These are phyloP conservation scores for Sturnira hondurensis DNA, from an alignment of 2,113 vertebrate genomes.

Conservation along the genomic window DNA sequence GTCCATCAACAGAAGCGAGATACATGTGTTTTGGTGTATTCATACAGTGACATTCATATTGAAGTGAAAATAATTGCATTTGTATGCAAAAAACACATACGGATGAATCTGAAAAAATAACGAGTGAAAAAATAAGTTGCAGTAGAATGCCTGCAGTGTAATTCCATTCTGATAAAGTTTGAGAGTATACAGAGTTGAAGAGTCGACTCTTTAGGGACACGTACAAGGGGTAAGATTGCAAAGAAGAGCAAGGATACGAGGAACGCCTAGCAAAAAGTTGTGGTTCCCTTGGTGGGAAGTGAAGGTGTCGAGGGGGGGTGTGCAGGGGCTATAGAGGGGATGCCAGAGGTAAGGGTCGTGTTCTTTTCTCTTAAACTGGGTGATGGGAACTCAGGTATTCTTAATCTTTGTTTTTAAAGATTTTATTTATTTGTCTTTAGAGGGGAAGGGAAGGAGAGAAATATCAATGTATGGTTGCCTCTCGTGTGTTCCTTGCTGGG, in stretches of 20 bases:
- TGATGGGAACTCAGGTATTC: not conserved
- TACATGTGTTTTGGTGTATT: not conserved
- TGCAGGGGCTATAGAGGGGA: not conserved
- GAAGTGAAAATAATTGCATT: not conserved
- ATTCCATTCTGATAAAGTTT: not conserved
- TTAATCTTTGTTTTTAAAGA: no score
- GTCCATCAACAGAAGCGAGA: not conserved
- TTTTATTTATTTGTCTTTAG: no score
- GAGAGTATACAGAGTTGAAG: not conserved
- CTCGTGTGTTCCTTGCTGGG: no score
- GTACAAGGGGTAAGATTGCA: not conserved
- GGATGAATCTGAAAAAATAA: not conserved
- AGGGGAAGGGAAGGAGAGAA: no score
- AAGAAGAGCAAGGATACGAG: not conserved
- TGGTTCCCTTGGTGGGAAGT: not conserved
- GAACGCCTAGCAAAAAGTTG: not conserved
- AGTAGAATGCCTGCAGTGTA: not conserved
- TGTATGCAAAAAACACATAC: not conserved
- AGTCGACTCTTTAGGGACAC: not conserved
- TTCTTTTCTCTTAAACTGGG: not conserved
- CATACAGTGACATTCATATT: not conserved
- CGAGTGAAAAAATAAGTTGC: not conserved
- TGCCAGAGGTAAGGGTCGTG: not conserved
- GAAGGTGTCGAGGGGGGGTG: accelerated
- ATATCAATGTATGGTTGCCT: no score